Evolutionary conservation across 2,797 vertebrate species (phyloP), one percentile per base, ranked within the genome.

Genomic region (Sitta carolinensis): DNA sequence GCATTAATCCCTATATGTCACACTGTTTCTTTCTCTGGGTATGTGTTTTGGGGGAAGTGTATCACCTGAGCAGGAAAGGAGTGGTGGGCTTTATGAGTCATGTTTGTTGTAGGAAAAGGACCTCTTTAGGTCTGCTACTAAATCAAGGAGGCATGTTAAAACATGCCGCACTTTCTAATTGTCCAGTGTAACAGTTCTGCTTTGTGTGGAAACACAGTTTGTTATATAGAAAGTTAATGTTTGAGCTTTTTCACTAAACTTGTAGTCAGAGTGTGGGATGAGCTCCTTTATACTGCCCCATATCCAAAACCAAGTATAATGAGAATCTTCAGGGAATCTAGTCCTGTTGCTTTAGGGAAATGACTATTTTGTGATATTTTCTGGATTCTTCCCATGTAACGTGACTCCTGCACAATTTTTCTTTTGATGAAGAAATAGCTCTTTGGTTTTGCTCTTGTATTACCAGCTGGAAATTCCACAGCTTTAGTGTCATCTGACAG

Each of bases 391-490:
- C 72, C 38, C 0, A 2, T 85, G 82, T 83, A 94, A 91, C 0
- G 5, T 78, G 57, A 90, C 40, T 75, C 62, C 69, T 72, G n/a
- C 16, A 86, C 47, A 62, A 68, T 94, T 95, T 95, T n/a, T 85
- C 52, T 87, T 93, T 85, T 77, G 59, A 72, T 92, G 64, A 77
- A 25, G 69, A 91, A 88, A 89, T 57, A 83, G 19, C n/a, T 88
- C 64, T 91, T 72, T 61, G n/a, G 2, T 91, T 92, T 87, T 51
- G n/a, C 16, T 72, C n/a, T 89, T 72, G 20, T 77, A 87, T 64
- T 88, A 84, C 62, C 73, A 94, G 14, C 36, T 94, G 87, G 79
- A 90, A 94, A 91, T 94, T 86, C 73, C 69, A 73, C n/a, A 58
- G 66, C 11, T 78, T 89, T 63, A 47, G 32, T 75, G 70, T 78